Conservation (phyloP, 1,140 invertebrate genomes). For the Centruroides sculpturatus region DNA sequence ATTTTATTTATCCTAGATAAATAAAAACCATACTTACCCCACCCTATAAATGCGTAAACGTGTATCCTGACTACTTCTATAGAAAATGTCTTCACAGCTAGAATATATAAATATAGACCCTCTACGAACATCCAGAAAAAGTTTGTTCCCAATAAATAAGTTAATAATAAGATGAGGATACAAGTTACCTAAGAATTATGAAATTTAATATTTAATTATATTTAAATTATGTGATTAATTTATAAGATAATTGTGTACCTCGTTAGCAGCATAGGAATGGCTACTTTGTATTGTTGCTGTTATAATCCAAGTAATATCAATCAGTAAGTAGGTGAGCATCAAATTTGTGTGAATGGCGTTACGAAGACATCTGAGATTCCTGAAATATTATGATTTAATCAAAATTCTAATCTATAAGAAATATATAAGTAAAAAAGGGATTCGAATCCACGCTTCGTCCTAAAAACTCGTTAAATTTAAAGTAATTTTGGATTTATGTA, state of each 20-base stretch:
- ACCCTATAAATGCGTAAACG: conserved; percentile 76
- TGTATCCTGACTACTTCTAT: conserved; percentile 76
- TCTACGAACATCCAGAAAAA: conserved; percentile 99
- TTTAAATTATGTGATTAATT: not conserved
- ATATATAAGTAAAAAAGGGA: no score
- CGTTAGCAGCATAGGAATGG: conserved; percentile 38
- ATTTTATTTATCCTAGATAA: no score
- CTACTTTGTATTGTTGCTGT: conserved; percentile 48
- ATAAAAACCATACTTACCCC: conserved; percentile 47
- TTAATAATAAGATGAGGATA: conserved; percentile 41
- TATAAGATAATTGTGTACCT: not conserved
- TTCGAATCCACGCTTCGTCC: no score
- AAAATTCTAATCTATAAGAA: no score
- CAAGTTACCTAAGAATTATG: conserved; percentile 14
- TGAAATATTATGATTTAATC: conserved; percentile 28
- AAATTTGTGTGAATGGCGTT: conserved; percentile 85
- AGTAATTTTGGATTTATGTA: no score
- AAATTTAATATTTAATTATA: not conserved
- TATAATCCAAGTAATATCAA: conserved; percentile 63
- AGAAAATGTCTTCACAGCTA: conserved; percentile 82
- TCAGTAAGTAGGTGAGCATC: conserved; percentile 58
- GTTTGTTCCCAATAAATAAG: conserved; percentile 83
- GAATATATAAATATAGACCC: conserved; percentile 81
- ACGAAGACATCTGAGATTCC: conserved; percentile 74
- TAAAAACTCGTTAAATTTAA: no score